Conservation (phyloP, 1,140 invertebrate genomes). For the Temnothorax longispinosus region DNA sequence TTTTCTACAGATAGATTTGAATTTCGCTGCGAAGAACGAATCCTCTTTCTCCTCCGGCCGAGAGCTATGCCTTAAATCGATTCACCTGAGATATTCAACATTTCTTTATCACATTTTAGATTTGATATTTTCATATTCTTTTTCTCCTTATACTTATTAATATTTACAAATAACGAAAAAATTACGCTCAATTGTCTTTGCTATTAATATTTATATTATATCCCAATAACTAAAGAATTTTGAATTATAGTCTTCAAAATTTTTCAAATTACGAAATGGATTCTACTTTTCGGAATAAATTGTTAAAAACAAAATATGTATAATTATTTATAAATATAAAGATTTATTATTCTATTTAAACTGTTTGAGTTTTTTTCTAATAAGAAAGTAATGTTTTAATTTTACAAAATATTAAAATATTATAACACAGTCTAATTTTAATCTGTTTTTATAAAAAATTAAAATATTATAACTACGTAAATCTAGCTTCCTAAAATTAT, state of each 20-base stretch:
- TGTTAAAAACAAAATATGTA: background rate
- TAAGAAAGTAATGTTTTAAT: background rate
- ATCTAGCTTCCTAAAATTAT: background rate
- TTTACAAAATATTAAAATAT: background rate
- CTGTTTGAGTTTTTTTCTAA: background rate
- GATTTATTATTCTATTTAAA: background rate
- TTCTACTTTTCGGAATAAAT: background rate
- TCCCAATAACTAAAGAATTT: background rate
- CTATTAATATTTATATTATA: background rate
- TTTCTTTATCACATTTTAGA: slow-evolving; percentile 14
- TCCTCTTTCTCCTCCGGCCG: slow-evolving; percentile 65
- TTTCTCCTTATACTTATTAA: background rate
- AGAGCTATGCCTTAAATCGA: slow-evolving; percentile 50
- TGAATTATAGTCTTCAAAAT: background rate
- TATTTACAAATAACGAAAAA: no score
- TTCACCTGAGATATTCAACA: slow-evolving; percentile 44
- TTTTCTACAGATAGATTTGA: slow-evolving; percentile 72
- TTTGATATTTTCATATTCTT: background rate
- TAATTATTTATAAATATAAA: background rate
- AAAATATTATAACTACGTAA: background rate
- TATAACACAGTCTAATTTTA: no score
- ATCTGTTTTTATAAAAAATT: no score
- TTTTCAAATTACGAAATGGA: background rate
- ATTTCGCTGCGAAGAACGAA: slow-evolving; percentile 71
- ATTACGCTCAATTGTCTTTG: no score